These are phyloP conservation scores for Protomyctophum bolini DNA, from an alignment of 2,113 vertebrate species.

Conservation along the genomic window DNA sequence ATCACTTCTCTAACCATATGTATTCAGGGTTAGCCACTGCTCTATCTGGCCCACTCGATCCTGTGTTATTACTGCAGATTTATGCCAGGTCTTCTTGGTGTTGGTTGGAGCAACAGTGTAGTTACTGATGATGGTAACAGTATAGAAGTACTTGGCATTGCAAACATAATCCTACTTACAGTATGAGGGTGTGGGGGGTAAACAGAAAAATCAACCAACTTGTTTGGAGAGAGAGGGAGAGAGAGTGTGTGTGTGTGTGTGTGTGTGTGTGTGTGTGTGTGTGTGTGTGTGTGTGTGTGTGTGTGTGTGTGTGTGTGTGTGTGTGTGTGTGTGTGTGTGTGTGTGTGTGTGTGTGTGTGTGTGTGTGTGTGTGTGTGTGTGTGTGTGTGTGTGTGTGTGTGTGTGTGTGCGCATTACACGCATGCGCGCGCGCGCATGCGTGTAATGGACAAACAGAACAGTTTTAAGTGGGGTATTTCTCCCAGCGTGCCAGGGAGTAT, in stretches of 20 bases:
- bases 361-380: constrained; percentile 3
- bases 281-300: constrained; percentile 21
- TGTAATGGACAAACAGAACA: constrained; percentile 25
- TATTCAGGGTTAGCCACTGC: too few relatives aligned
- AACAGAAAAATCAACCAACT: too few relatives aligned
- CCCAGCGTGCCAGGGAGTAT: constrained; percentile 53
- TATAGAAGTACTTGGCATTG: too few relatives aligned
- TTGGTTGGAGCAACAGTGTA: too few relatives aligned
- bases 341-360: constrained; percentile 21
- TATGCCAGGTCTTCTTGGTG: too few relatives aligned
- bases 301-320: constrained; percentile 1
- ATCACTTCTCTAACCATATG: too few relatives aligned
- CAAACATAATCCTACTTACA: too few relatives aligned
- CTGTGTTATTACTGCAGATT: too few relatives aligned
- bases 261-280: constrained; percentile 5
- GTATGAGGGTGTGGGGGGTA: neutral
- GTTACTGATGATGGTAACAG: too few relatives aligned
- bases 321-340: neutral
- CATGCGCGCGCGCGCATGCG: neutral
- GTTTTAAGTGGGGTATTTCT: constrained; percentile 46
- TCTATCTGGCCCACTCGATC: too few relatives aligned
- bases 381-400: constrained; percentile 19
- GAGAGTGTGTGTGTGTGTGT: constrained; percentile 1
- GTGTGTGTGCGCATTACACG: constrained; percentile 9
- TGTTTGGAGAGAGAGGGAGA: too few relatives aligned